Base-by-base conservation (phyloP, 2,888 invertebrate species). In the Ferrisia virgata region DNA sequence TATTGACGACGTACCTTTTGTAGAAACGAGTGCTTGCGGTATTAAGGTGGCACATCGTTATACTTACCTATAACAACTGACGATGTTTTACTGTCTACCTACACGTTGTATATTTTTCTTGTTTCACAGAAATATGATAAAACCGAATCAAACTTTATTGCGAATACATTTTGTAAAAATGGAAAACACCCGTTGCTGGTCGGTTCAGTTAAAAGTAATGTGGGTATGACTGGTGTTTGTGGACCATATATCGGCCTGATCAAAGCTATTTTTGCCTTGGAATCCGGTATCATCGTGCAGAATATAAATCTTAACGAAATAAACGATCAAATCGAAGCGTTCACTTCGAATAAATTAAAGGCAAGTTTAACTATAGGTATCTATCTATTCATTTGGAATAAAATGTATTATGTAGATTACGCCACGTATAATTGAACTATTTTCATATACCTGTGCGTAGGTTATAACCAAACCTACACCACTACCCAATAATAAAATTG, bases 121-220 rank as follows among this genome's bases (percentile, higher is more conserved):
- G 5, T 11, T 18, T 15, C 36, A 22, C 47, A 86, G 86, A 83
- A 79, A 39, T 47, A 85, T 22, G 87, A 87, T 58, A 85, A 86
- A 9, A 84, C 85, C 72, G 87, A 87, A 53, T 76, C 86, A 25
- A 86, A 86, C 15, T 76, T 82, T 13, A n/a, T 86, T 2, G 85
- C 85, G 13, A 82, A 86, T 18, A 72, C 86, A 1, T 85, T 86
- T 76, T 85, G 85, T n/a, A 81, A 82, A 47, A 39, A 39, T 39
- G 85, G 86, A 79, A 80, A 78, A n/a, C 40, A 78, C 8, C 91
- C 91, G 4, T 88, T 92, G 18, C 88, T 90, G 28, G 89, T 92
- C 85, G 92, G 92, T 13, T 91, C 91, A 0, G 90, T 91, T 53
- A 92, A 92, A 86, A 91, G 91, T 47, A 92, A 92, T 87, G 90